phyloP scores from a whole-genome alignment of 2,797 vertebrate genomes.

The Cynopterus sphinx region DNA sequence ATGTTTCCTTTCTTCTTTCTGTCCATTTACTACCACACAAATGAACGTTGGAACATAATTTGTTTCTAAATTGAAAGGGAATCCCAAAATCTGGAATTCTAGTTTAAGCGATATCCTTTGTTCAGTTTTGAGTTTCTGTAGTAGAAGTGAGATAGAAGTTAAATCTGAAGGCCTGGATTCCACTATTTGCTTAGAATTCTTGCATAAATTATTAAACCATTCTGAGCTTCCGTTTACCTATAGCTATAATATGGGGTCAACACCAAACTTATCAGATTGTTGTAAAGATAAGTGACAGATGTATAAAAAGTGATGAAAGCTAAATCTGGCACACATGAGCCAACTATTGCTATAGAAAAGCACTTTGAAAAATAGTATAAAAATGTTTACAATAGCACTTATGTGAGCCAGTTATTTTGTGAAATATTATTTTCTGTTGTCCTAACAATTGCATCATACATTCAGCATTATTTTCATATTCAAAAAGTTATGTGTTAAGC shows the following conservation, averaged over 20 bases:
- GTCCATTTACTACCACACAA: not conserved
- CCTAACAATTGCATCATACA: not conserved
- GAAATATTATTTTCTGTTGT: not conserved
- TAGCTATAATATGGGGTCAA: not conserved
- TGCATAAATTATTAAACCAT: conserved; percentile 5
- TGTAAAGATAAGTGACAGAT: not conserved
- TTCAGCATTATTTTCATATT: not conserved
- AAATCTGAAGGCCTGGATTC: not conserved
- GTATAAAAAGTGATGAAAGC: not conserved
- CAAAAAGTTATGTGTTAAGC: not conserved
- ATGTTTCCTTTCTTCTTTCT: not conserved
- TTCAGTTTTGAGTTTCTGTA: not conserved
- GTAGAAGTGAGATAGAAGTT: not conserved
- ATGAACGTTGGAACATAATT: not conserved
- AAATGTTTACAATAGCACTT: not conserved
- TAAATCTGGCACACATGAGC: not conserved
- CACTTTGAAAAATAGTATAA: not conserved
- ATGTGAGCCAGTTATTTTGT: not conserved
- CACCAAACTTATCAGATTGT: not conserved
- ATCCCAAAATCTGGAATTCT: conserved; percentile 20
- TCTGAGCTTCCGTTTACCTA: conserved; percentile 7
- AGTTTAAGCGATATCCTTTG: not conserved
- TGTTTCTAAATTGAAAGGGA: conserved; percentile 12
- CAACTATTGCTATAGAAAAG: not conserved
- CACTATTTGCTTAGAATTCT: not conserved